Evolutionary conservation across 2,888 invertebrate genomes (phyloP), one percentile per base, ranked within the genome.

Genomic region (Dicyrtoma fusca): DNA sequence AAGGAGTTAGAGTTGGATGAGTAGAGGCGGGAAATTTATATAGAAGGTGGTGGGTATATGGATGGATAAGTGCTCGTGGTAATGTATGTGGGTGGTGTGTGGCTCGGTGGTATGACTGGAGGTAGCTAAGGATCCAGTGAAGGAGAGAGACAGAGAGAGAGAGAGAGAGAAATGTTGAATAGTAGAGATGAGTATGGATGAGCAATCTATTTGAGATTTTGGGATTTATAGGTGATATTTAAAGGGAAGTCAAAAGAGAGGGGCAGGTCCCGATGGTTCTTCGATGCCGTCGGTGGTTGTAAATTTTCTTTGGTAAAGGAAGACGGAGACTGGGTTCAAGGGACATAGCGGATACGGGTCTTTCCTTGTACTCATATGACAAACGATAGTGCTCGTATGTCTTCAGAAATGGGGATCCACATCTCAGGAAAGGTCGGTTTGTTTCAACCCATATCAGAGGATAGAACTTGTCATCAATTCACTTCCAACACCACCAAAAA

Each of bases 311-410:
- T 74, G 73, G 73, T 73, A 72, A 71, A 72, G 70, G 69, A 72
- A 75, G 73, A 73, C 59, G 70, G 69, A 75, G 73, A 75, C 71
- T 66, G 61, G 68, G 69, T 72, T 74, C 75, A 69, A 73, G 72
- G 69, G 73, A 73, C 71, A 71, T 62, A 71, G 71, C 70, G 71
- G 71, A 71, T 70, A 62, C 64, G 66, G 71, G 25, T 51, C 65
- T 70, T 73, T 73, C 69, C 69, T 63, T 66, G 61, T 45, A 34
- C 69, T 73, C 70, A 74, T 78, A 77, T 78, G 80, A 80, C 77
- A 78, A 77, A 80, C 80, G 80, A 77, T 78, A 79, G 77, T 75
- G 77, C 76, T 80, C 80, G 77, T 80, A 78, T 76, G 76, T 80
- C 80, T 80, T 79, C 65, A 73, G 72, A 76, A 80, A 80, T 78